Evolutionary conservation across 2,888 invertebrate species (phyloP), one percentile per base, ranked within the genome.

Genomic region (Dasysyrphus albostriatus): DNA sequence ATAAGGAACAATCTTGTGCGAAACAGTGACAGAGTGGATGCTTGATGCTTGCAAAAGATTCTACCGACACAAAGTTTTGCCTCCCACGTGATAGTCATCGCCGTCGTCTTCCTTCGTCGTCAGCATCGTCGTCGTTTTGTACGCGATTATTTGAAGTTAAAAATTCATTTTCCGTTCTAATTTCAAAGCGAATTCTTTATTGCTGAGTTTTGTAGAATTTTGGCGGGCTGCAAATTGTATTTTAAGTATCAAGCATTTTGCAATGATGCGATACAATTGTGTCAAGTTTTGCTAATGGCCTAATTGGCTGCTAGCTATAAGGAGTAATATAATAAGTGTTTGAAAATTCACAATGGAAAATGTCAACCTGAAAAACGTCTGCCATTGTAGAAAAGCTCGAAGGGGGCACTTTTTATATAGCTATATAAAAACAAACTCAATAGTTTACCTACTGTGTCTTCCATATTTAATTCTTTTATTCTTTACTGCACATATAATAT

Each of bases 1-100:
- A 87, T 87, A 87, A 75, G 54, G 54, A 82, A 78, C 82, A 79
- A 83, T 82, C 83, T 87, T 82, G 78, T 47, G 61, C 65, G 67
- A 59, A 59, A 51, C 47, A 72, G 44, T 65, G 69, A 44, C 69
- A 12, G 29, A 16, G 5, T 29, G 37, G 16, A 3, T 10, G 24
- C 24, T 24, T 24, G 32, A 16, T 8, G 56, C 10, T 42, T 39
- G 67, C 54, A 24, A 32, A 59, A 70, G 5, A 0, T 4, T 59
- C 59, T 12, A 3, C 5, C 49, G 29, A 49, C 51, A 61, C 19
- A 65, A 67, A 63, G 51, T 82, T 69, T 19, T 29, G 3, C 19
- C 34, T 12, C n/a, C 51, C 14, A 5, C 5, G 8, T 9, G 63
- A 47, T 42, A 37, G 51, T 51, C 42, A 34, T 56, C 56, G n/a